phyloP scores from a whole-genome alignment of 2,888 invertebrate species.

The Pseudococcus viburni region DNA sequence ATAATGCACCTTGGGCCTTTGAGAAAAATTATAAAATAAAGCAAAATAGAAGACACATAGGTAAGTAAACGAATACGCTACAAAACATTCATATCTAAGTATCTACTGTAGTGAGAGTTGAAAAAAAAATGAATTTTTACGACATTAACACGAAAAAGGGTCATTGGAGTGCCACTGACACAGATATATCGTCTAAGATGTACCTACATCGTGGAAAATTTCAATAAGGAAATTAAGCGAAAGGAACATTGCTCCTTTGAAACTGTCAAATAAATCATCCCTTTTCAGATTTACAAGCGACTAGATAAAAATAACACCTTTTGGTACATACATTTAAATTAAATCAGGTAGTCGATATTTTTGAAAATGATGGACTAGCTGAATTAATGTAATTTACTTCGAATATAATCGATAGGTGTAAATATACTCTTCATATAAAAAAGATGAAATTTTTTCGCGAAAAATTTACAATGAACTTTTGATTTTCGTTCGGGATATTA shows the following conservation, averaged over 20 bases:
- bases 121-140: not conserved
- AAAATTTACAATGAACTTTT: not conserved
- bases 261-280: not conserved
- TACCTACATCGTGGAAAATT: not conserved
- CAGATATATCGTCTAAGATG: not conserved
- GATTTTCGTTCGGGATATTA: not conserved
- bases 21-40: not conserved
- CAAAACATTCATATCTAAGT: conserved; percentile 7
- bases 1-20: not conserved
- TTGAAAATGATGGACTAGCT: not conserved
- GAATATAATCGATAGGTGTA: not conserved
- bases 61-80: conserved; percentile 26
- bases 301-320: not conserved
- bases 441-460: not conserved
- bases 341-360: not conserved
- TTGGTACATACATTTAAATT: not conserved
- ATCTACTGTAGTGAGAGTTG: not conserved
- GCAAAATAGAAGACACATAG: conserved; percentile 5
- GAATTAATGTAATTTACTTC: not conserved
- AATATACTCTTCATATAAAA: not conserved
- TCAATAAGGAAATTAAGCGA: not conserved
- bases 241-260: not conserved
- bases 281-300: not conserved
- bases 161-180: not conserved
- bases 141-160: not conserved